Percentiles rank a stretch among this genome's conserved stretches.
Evolutionary conservation across 2,888 invertebrate species (phyloP).

Genomic region (Platycnemis pennipes): DNA sequence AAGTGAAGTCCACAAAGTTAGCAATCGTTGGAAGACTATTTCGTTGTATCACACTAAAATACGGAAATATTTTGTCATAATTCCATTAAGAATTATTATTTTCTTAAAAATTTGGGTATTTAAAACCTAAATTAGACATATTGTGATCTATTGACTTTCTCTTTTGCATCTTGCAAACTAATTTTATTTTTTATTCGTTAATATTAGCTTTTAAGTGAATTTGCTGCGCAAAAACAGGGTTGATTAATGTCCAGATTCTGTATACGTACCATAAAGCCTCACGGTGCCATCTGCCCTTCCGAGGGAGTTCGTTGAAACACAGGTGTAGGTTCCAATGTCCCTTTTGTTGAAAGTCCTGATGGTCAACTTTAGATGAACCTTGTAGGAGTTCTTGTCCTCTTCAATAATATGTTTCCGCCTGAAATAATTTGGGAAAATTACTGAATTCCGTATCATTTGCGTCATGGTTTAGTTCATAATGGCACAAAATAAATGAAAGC

Average conservation of each 20-base stretch:
- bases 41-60: no score
- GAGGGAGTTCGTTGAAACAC: conserved; percentile 86
- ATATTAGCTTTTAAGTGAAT: neutral
- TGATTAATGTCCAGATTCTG: no score
- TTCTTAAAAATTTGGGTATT: no score
- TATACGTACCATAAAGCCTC: conserved; percentile 84
- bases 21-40: no score
- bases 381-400: conserved; percentile 83
- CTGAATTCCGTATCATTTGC: no score
- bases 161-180: neutral
- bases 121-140: no score
- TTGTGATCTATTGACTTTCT: no score
- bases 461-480: no score
- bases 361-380: conserved; percentile 83
- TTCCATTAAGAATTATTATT: no score
- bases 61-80: no score
- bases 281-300: conserved; percentile 86
- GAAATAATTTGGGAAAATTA: conserved; percentile 74
- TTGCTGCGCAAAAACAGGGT: neutral
- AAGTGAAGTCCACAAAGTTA: no score
- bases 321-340: conserved; percentile 86
- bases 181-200: neutral
- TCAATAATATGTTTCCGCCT: conserved; percentile 85
- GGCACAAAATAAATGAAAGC: no score
- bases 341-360: conserved; percentile 83